Conservation (phyloP, 2,113 vertebrate genomes). For the Gasterosteus aculeatus region DNA sequence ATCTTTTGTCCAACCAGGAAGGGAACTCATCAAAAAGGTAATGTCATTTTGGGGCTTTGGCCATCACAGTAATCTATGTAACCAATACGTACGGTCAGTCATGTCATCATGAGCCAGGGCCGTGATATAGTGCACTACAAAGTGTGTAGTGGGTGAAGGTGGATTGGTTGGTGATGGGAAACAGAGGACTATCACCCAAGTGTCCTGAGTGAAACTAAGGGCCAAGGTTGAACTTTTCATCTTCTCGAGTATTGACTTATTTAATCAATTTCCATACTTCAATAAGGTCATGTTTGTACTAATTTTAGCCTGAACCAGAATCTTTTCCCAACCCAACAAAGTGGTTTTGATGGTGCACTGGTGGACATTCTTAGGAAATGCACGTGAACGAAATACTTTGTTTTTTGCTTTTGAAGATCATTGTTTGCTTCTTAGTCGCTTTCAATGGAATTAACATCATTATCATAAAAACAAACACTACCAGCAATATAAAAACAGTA, state of each 20-base stretch:
- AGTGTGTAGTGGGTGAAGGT: too few species aligned
- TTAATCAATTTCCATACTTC: background rate
- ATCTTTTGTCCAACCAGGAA: too few species aligned
- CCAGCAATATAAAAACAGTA: background rate
- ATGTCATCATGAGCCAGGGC: too few species aligned
- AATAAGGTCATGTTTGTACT: background rate
- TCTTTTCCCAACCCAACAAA: background rate
- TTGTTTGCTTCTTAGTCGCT: background rate
- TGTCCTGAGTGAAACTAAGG: background rate
- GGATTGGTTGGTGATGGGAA: too few species aligned
- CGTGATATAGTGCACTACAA: too few species aligned
- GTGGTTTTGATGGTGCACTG: background rate
- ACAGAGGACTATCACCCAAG: background rate
- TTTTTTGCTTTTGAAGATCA: background rate
- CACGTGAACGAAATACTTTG: background rate
- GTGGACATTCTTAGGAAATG: background rate
- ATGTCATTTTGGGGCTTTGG: too few species aligned
- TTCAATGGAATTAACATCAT: background rate
- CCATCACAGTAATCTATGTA: too few species aligned
- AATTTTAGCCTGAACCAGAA: background rate
- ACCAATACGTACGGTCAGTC: too few species aligned
- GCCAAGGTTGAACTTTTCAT: background rate
- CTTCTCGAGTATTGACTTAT: background rate
- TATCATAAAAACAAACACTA: background rate
- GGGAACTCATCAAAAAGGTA: too few species aligned